phyloP scores from a whole-genome alignment of 1,140 invertebrate genomes.

The Tetragonula clypearis region DNA sequence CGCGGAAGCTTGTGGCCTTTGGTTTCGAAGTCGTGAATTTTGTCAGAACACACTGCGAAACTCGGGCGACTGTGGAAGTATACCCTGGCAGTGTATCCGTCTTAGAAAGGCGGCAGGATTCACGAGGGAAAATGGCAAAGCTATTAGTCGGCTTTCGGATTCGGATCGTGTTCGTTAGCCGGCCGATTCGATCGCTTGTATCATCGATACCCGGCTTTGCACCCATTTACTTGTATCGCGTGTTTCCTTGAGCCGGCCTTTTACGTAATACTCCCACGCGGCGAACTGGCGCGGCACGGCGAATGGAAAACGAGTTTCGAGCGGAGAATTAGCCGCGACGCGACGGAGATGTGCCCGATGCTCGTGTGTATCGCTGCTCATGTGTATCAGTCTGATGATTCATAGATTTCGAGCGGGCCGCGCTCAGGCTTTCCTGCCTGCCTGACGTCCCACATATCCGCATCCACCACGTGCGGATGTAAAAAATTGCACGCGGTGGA shows the following conservation, averaged over 20 bases:
- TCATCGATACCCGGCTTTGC: conserved; percentile 39
- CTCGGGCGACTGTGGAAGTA: no score
- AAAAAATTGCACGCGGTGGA: conserved; percentile 65
- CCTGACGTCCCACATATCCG: conserved; percentile 61
- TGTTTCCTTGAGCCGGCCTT: conserved; percentile 55
- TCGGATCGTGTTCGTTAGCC: conserved; percentile 41
- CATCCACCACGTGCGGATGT: conserved; percentile 59
- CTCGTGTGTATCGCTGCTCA: conserved; percentile 30
- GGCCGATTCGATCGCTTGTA: conserved; percentile 35
- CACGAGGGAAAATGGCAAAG: conserved; percentile 44
- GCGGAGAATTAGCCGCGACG: conserved; percentile 13
- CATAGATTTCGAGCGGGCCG: conserved; percentile 62
- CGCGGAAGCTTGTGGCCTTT: no score
- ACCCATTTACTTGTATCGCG: conserved; percentile 55
- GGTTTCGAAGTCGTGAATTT: no score
- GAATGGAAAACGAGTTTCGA: conserved; percentile 50
- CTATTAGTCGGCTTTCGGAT: conserved; percentile 35
- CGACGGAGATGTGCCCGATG: conserved; percentile 41
- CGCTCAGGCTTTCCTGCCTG: conserved; percentile 48
- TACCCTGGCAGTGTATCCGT: not conserved
- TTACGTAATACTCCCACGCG: conserved; percentile 65
- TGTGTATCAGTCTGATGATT: conserved; percentile 62
- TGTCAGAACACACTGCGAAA: not conserved
- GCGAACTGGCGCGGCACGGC: conserved; percentile 45
- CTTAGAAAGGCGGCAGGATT: conserved; percentile 50